A percentile compares a stretch with the other conserved stretches of the same genome.
These are phyloP conservation scores for Cyprinella venusta DNA, from an alignment of 2,797 vertebrate species.

Conservation along the genomic window DNA sequence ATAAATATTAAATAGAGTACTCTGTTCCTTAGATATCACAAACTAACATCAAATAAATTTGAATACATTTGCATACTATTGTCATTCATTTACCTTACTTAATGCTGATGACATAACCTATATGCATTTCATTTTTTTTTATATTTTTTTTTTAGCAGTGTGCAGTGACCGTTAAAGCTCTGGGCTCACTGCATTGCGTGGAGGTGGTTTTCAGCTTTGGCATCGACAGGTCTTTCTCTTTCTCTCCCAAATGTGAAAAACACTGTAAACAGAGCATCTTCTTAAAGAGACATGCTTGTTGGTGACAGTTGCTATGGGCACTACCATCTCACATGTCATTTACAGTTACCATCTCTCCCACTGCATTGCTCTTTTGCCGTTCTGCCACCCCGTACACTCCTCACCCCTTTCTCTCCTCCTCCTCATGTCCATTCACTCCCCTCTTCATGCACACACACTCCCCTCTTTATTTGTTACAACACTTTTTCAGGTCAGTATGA, in stretches of 20 bases:
- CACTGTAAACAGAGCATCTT: constrained; percentile 33
- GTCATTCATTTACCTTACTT: not conserved
- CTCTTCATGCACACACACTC: constrained; percentile 5
- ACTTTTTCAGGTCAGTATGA: constrained; percentile 42
- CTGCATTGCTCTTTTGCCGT: constrained; percentile 43
- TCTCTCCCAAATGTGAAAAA: constrained; percentile 3
- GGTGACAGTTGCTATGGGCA: constrained; percentile 61
- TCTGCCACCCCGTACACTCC: constrained; percentile 1
- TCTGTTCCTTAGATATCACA: not conserved
- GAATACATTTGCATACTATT: not conserved
- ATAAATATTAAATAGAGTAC: not conserved
- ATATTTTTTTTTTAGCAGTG: constrained; percentile 3
- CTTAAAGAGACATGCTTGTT: constrained; percentile 47
- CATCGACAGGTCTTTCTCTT: constrained; percentile 11
- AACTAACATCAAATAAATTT: not conserved
- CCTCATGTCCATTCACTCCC: not conserved
- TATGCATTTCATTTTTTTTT: not conserved
- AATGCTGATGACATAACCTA: not conserved
- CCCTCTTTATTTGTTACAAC: not conserved
- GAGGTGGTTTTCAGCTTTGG: constrained; percentile 23
- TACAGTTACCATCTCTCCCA: constrained; percentile 53
- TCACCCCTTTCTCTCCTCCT: not conserved
- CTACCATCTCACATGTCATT: constrained; percentile 53
- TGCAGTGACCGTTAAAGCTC: not conserved
- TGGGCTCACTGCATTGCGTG: not conserved